A percentile compares a stretch with the other conserved stretches of the same genome.
phyloP scores from a whole-genome alignment of 1,140 invertebrate species.

The Cherax destructor region DNA sequence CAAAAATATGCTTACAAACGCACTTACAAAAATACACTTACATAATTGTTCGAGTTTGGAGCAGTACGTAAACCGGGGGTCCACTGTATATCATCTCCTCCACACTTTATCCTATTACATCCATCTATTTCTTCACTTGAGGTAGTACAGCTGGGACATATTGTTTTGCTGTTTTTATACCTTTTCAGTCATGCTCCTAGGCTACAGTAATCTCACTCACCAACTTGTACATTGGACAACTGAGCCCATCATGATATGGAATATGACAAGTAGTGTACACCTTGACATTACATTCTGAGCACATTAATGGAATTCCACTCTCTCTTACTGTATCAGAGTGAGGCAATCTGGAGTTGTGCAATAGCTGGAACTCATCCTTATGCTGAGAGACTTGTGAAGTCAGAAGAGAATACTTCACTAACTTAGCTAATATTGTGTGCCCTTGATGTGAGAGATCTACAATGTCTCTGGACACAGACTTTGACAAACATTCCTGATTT shows the following conservation, averaged over 20 bases:
- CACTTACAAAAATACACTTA: no score
- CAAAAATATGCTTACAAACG: no score
- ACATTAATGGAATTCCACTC: conserved; percentile 18
- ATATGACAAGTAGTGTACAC: conserved; percentile 21
- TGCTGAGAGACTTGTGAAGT: not conserved
- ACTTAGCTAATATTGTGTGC: not conserved
- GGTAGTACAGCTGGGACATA: conserved; percentile 4
- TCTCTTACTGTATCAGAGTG: not conserved
- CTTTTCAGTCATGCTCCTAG: not conserved
- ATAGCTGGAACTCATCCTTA: conserved; percentile 17
- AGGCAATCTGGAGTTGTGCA: conserved; percentile 29
- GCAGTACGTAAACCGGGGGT: no score
- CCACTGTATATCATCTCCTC: conserved; percentile 1
- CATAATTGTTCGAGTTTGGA: no score
- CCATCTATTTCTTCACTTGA: conserved; percentile 24
- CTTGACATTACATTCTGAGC: conserved; percentile 5
- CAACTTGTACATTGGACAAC: conserved; percentile 17
- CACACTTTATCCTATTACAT: conserved; percentile 6
- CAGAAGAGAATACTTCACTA: not conserved
- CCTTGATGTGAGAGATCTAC: conserved; percentile 25
- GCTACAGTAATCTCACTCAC: not conserved
- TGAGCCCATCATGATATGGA: conserved; percentile 31
- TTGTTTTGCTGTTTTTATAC: conserved; percentile 10
- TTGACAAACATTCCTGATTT: not conserved
- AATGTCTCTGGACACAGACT: conserved; percentile 17